Percentiles rank a stretch among this genome's conserved stretches.
These are phyloP conservation scores for Hydractinia echinata DNA, from an alignment of 30 jellyfish, hydroid and myxozoan genomes.

Conservation along the genomic window DNA sequence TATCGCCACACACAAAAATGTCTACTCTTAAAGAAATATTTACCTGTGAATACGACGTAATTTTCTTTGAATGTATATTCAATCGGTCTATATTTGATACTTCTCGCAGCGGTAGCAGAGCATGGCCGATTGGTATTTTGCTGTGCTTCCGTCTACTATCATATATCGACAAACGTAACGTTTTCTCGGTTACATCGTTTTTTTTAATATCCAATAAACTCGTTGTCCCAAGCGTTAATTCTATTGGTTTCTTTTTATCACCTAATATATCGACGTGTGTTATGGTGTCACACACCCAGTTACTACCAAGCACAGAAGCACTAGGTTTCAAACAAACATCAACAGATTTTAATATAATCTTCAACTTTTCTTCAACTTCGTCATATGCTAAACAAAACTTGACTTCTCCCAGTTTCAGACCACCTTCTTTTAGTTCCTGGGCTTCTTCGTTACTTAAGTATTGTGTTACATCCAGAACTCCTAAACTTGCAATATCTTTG, in stretches of 20 bases:
- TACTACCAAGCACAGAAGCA: conserved; percentile 61
- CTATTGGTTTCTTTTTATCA: conserved; percentile 19
- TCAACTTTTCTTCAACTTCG: conserved; percentile 51
- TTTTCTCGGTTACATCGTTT: conserved; percentile 34
- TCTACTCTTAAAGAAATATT: neutral
- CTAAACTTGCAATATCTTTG: conserved; percentile 13
- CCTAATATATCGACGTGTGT: conserved; percentile 10
- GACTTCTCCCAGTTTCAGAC: conserved; percentile 43
- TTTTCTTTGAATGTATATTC: conserved; percentile 17
- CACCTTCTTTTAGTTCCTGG: conserved; percentile 3
- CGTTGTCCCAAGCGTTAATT: conserved; percentile 10
- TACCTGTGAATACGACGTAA: conserved; percentile 33
- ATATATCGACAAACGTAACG: conserved; percentile 67
- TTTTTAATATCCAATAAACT: conserved; percentile 11
- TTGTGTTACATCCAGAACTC: conserved; percentile 24
- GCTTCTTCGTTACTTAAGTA: conserved; percentile 7
- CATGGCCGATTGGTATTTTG: conserved; percentile 74
- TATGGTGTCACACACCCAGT: conserved; percentile 52
- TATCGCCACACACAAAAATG: no score
- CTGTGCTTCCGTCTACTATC: conserved; percentile 63
- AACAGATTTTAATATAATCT: conserved; percentile 39
- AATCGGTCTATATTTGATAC: conserved; percentile 3
- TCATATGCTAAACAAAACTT: conserved; percentile 42
- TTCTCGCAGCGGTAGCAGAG: conserved; percentile 55
- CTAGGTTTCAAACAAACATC: conserved; percentile 47